Base-by-base conservation (phyloP, 1,140 invertebrate species). In the Potamilus streckersoni region DNA sequence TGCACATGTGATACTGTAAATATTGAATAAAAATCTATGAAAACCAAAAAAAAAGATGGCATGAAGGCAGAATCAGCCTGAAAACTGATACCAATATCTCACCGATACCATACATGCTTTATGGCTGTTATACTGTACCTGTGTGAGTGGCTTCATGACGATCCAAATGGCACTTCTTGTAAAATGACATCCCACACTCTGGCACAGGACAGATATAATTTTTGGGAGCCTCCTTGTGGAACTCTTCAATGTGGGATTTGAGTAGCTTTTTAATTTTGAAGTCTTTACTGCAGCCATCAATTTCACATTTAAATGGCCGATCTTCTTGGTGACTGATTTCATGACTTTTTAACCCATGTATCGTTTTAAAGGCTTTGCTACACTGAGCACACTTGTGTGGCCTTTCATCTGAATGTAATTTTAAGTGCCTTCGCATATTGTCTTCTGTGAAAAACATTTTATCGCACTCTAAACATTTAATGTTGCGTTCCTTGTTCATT, bases 351-450 rank as follows among this genome's bases (percentile, higher is more conserved):
- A 86, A 74, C 64, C 79, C 81, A 61, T 78, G 76, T 55, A 71
- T 64, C 15, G 84, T 82, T 80, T 85, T 91, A 84, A 91, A 91
- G 16, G 89, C 84, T 80, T 91, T 91, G 49, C 83, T 83, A 80
- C 90, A 91, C 19, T 77, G 70, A 27, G 72, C 69, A 72, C 75
- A 77, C 59, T 77, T 77, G 56, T 77, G 61, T 23, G 75, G 75
- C 63, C 64, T 60, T 13, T 89, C 89, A 64, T 88, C 87, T 19
- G 87, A 89, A 73, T 91, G 91, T 8, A 89, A 85, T 67, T 90
- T 86, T 38, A 88, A 79, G 82, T 91, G 90, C 16, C 88, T 74
- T 16, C 84, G 85, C 83, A 91, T 80, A 80, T 89, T 90, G 38
- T 83, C 82, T 60, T 85, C 82, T n/a, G 80, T 80, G 68, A 78